These are phyloP conservation scores for Todiramphus saurophagus DNA, from an alignment of 2,113 vertebrate genomes.

Conservation along the genomic window DNA sequence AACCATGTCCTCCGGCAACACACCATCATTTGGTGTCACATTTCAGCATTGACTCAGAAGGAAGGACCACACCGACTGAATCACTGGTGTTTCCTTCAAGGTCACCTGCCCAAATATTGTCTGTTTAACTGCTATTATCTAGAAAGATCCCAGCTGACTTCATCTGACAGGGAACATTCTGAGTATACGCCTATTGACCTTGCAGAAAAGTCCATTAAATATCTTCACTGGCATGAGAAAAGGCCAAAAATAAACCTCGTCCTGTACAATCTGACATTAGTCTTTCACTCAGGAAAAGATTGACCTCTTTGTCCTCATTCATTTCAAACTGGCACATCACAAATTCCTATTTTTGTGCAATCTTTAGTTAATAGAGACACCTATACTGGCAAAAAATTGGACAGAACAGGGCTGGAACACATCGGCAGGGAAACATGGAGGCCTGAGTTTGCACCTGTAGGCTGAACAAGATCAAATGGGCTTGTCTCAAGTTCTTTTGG, in stretches of 20 bases:
- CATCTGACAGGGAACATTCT: background rate
- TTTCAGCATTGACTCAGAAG: conserved; percentile 28
- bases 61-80: conserved; percentile 43
- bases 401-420: background rate
- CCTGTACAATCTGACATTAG: background rate
- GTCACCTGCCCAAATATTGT: background rate
- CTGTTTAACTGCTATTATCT: background rate
- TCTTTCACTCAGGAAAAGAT: background rate
- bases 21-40: background rate
- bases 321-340: background rate
- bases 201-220: background rate
- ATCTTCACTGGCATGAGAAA: background rate
- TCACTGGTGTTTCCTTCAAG: conserved; percentile 16
- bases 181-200: background rate
- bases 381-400: background rate
- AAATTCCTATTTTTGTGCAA: background rate
- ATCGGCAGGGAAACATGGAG: background rate
- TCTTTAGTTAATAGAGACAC: background rate
- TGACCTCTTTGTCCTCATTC: background rate
- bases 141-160: background rate
- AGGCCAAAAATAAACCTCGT: background rate
- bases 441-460: background rate
- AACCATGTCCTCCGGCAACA: background rate
- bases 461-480: background rate
- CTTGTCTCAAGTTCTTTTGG: background rate